Evolutionary conservation across 1,140 invertebrate genomes (phyloP), one percentile per base, ranked within the genome.

Genomic region (Atta texana): DNA sequence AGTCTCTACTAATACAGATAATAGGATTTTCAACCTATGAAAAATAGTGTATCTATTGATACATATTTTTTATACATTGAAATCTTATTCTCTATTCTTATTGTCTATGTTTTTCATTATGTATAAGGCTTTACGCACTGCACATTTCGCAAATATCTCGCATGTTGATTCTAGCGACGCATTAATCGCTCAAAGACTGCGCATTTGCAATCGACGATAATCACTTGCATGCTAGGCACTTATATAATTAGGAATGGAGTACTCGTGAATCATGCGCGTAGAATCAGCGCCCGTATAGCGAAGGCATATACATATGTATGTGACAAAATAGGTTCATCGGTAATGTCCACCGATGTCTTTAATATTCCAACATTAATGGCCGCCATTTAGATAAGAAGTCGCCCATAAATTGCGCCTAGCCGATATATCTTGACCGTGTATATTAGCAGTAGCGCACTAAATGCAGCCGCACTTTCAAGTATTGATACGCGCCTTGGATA

Each of bases 201-300:
- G 34, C 44, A n/a, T 61, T 44, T 3, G 16, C 34, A 49, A 18
- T 12, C 7, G 8, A 63, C 18, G 39, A 34, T 59, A 49, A 49
- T 82, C 31, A 8, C 31, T 57, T 57, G 49, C 57, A 53, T 53
- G 66, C 53, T 84, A 80, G 63, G 7, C 14, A n/a, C 55, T 84
- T 84, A 84, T 7, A 84, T 84, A 75, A 84, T 51, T 75, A 51
- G 49, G 34, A 61, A 4, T 24, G 24, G 5, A 24, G 39, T 12
- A n/a, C n/a, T 68, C 57, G 16, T 44, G 51, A 71, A 59, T 44
- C 16, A 71, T 44, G 34, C 34, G 39, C 16, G 14, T 44, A 64
- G 39, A 49, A 44, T 28, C 34, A 24, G 49, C 64, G 24, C 59
- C 12, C 12, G 18, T 24, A n/a, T 24, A 44, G 7, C 61, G 44